phyloP scores from a whole-genome alignment of 2,888 invertebrate species.

The Loripinus fragilis region DNA sequence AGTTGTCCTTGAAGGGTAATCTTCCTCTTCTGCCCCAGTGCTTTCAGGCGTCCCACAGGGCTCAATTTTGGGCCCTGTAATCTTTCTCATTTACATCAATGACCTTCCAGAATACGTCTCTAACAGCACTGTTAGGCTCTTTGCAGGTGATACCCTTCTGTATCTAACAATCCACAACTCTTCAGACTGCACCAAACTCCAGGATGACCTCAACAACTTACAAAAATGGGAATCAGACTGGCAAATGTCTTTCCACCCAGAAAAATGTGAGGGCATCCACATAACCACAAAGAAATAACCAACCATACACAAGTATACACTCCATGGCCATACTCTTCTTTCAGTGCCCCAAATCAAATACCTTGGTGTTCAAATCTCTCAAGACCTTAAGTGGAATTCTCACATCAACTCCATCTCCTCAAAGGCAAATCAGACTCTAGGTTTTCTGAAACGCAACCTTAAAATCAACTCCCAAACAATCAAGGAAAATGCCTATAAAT shows the following conservation, averaged over 20 bases:
- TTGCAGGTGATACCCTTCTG: conserved; percentile 15
- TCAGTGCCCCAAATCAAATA: too few relatives aligned
- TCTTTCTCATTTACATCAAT: conserved; percentile 21
- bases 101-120: conserved; percentile 7
- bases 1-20: conserved; percentile 20
- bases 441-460: too few relatives aligned
- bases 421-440: too few relatives aligned
- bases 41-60: conserved; percentile 16
- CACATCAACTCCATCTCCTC: too few relatives aligned
- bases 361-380: too few relatives aligned
- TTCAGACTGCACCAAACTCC: conserved; percentile 10
- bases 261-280: too few relatives aligned
- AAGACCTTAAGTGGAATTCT: too few relatives aligned
- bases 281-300: too few relatives aligned
- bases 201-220: conserved; percentile 20
- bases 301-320: too few relatives aligned
- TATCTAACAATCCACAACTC: conserved; percentile 1
- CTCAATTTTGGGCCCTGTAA: conserved; percentile 8
- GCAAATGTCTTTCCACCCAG: conserved; percentile 6
- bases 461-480: too few relatives aligned
- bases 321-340: too few relatives aligned
- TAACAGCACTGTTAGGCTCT: neutral
- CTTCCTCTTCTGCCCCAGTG: conserved; percentile 7
- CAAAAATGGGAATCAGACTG: conserved; percentile 24
- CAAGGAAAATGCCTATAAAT: too few relatives aligned